These are phyloP conservation scores for Microtus californicus DNA, from an alignment of 2,797 vertebrate species.

Conservation along the genomic window DNA sequence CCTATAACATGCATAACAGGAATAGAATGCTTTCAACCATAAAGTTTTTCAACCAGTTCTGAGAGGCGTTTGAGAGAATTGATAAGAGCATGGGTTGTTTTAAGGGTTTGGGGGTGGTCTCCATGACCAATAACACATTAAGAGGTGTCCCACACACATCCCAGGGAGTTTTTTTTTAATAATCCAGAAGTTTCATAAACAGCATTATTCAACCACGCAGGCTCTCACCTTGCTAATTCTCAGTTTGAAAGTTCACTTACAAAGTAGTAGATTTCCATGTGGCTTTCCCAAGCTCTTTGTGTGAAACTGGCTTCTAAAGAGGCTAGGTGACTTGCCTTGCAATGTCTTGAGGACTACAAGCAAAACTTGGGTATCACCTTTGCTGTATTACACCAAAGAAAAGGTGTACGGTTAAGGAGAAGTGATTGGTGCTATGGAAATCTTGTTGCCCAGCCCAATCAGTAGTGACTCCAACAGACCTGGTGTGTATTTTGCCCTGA, in stretches of 20 bases:
- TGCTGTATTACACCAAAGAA: not conserved
- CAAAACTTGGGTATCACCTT: conserved; percentile 5
- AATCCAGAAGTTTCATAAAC: not conserved
- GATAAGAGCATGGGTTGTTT: not conserved
- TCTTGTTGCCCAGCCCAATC: not conserved
- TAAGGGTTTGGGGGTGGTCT: not conserved
- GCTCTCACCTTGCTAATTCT: not conserved
- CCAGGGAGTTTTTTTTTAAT: not conserved
- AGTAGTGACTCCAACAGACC: not conserved
- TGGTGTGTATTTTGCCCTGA: not conserved
- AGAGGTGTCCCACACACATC: not conserved
- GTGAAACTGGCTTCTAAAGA: not conserved
- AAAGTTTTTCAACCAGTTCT: not conserved
- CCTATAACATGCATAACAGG: not conserved
- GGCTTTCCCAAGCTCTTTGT: not conserved
- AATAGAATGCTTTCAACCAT: not conserved
- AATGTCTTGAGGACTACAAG: not conserved
- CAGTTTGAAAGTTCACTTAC: not conserved
- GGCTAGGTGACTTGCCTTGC: conserved; percentile 66
- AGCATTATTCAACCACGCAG: not conserved
- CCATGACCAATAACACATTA: not conserved
- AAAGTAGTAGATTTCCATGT: not conserved
- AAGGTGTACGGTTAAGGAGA: not conserved
- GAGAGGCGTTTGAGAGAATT: not conserved
- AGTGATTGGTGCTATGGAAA: not conserved